Evolutionary conservation across 2,113 vertebrate species (phyloP).

Genomic region (Bufo bufo): DNA sequence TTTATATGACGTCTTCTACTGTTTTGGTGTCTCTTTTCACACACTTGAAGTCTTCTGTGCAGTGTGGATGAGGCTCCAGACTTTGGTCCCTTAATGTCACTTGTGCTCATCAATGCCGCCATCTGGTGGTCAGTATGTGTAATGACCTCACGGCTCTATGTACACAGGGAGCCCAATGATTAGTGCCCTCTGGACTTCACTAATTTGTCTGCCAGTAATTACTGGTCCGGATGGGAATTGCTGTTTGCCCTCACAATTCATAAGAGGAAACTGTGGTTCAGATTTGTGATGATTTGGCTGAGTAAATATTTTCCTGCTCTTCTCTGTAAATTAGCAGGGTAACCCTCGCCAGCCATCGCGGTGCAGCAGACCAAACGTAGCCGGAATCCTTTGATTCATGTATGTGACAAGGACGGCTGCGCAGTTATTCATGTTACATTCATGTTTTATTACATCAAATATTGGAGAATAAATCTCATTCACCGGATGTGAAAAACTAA

Average conservation of each 20-base stretch:
- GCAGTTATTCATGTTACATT: neutral
- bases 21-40: too few species aligned
- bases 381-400: neutral
- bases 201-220: conserved; percentile 20
- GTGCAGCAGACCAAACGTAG: neutral
- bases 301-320: neutral
- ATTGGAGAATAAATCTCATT: neutral
- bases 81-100: neutral
- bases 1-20: too few species aligned
- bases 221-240: neutral
- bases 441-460: neutral
- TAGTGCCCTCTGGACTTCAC: conserved; percentile 9
- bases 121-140: neutral
- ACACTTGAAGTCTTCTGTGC: too few species aligned
- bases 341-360: neutral
- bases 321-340: neutral
- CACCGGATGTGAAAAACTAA: too few species aligned
- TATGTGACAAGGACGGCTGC: neutral
- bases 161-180: conserved; percentile 9
- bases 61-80: too few species aligned
- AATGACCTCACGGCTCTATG: neutral
- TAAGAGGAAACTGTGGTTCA: conserved; percentile 5
- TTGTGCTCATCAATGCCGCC: neutral
- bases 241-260: conserved; percentile 23
- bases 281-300: conserved; percentile 8